These are phyloP conservation scores for Pavo muticus DNA, from an alignment of 2,113 vertebrate genomes.

Conservation along the genomic window DNA sequence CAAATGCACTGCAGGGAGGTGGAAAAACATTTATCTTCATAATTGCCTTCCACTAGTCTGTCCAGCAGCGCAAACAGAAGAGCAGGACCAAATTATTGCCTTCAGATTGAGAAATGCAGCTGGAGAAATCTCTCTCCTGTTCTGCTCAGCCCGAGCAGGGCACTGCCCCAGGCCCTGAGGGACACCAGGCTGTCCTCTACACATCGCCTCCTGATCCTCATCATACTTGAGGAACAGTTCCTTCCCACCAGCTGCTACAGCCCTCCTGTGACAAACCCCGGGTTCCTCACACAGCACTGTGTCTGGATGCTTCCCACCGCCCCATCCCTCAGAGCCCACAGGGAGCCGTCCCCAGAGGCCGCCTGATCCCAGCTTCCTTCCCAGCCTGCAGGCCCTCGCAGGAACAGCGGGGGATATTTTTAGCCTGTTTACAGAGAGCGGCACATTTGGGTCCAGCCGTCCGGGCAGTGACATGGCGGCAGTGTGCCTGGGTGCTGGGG, in stretches of 20 bases:
- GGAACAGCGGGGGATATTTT: constrained; percentile 45
- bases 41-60: neutral
- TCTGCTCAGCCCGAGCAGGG: neutral
- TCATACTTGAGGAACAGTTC: neutral
- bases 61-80: neutral
- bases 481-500: neutral
- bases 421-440: constrained; percentile 66
- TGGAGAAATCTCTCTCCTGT: neutral
- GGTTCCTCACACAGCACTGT: neutral
- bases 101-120: neutral
- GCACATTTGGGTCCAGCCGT: neutral
- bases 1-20: neutral
- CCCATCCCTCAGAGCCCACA: rapidly evolving
- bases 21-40: neutral
- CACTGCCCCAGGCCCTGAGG: neutral
- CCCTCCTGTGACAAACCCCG: neutral
- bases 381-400: neutral
- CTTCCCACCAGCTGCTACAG: neutral
- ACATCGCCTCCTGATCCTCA: neutral
- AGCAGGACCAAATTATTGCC: neutral
- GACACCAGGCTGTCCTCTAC: neutral
- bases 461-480: rapidly evolving
- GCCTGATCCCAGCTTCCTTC: constrained; percentile 38
- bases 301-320: neutral
- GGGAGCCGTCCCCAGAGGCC: neutral